Evolutionary conservation across 1,140 invertebrate genomes (phyloP).

Genomic region (Nixonia krombeini): DNA sequence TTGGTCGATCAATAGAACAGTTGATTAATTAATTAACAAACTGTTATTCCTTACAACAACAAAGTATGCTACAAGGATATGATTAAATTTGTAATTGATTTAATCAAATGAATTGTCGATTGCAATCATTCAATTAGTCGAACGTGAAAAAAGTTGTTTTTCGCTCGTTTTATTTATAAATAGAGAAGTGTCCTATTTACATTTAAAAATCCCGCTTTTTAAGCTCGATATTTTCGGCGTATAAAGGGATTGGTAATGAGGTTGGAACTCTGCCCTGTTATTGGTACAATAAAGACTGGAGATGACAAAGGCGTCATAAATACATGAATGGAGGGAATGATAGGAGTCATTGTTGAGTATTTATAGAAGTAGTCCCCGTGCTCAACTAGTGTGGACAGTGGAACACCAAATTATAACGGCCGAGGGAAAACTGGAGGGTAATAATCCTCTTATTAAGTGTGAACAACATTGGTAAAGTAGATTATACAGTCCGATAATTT

Average conservation of each 20-base stretch:
- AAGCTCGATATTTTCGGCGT: neutral
- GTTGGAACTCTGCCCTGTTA: slow-evolving; percentile 11
- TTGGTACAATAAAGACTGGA: slow-evolving; percentile 30
- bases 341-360: slow-evolving; percentile 31
- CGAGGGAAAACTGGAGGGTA: slow-evolving; percentile 3
- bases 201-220: neutral
- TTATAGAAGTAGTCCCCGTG: slow-evolving; percentile 17
- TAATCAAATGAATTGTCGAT: too few relatives aligned
- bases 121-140: too few relatives aligned
- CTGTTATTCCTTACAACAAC: too few relatives aligned
- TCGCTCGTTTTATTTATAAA: too few relatives aligned
- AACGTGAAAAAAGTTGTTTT: too few relatives aligned
- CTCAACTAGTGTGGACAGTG: slow-evolving; percentile 13
- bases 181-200: too few relatives aligned
- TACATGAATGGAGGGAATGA: slow-evolving; percentile 37
- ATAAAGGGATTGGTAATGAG: slow-evolving; percentile 38
- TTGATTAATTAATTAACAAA: too few relatives aligned
- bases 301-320: slow-evolving; percentile 43
- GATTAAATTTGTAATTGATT: too few relatives aligned
- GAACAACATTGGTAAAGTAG: neutral
- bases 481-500: too few relatives aligned
- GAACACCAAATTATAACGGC: slow-evolving; percentile 5
- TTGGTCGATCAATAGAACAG: too few relatives aligned
- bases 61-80: too few relatives aligned
- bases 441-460: slow-evolving; percentile 8